phyloP scores from a whole-genome alignment of 2,113 vertebrate genomes.

The Coracopsis vasa region DNA sequence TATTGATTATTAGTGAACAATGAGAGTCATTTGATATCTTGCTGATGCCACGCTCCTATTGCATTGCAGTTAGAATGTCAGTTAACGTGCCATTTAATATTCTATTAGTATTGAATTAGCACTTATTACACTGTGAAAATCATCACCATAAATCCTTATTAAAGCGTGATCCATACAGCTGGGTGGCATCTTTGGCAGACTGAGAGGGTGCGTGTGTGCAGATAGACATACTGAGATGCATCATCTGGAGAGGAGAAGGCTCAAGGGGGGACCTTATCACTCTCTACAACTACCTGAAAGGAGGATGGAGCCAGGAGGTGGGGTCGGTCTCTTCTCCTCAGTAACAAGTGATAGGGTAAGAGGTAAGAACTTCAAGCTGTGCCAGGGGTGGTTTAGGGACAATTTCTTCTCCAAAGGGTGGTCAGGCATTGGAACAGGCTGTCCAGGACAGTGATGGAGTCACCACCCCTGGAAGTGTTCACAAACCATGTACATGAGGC shows the following conservation, averaged over 20 bases:
- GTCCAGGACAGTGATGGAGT: neutral
- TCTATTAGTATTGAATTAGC: conserved; percentile 61
- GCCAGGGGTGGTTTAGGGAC: neutral
- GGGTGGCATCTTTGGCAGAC: conserved; percentile 35
- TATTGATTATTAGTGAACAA: conserved; percentile 60
- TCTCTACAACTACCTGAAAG: neutral
- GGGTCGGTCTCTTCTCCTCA: neutral
- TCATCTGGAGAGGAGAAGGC: neutral
- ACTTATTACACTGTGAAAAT: conserved; percentile 61
- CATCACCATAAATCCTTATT: conserved; percentile 65
- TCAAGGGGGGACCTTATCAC: neutral
- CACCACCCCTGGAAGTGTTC: neutral
- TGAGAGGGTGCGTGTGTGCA: neutral
- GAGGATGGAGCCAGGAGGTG: neutral
- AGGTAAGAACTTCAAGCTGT: neutral
- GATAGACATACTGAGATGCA: neutral
- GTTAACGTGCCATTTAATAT: conserved; percentile 59
- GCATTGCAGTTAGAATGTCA: conserved; percentile 45
- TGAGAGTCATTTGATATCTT: conserved; percentile 42
- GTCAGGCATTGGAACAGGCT: neutral
- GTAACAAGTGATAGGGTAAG: neutral
- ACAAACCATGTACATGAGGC: neutral
- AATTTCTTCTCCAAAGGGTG: neutral
- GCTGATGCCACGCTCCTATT: conserved; percentile 25
- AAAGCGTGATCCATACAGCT: conserved; percentile 36